Evolutionary conservation across 2,113 vertebrate species (phyloP).

Genomic region (Ctenodactylus gundi): DNA sequence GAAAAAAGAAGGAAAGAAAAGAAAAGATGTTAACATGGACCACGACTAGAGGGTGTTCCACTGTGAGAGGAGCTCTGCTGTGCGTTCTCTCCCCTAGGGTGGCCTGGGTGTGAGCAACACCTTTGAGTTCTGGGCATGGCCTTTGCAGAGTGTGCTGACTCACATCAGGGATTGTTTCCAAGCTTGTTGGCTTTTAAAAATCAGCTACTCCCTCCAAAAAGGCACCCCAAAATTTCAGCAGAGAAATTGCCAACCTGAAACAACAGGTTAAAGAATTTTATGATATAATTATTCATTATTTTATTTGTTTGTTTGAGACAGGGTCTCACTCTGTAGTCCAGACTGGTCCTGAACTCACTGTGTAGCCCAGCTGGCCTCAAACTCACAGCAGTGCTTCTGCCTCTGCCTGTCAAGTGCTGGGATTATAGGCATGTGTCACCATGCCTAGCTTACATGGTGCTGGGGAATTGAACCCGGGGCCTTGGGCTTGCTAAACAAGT

Average conservation of each 20-base stretch:
- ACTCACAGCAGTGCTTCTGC: too few species aligned
- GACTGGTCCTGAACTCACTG: too few species aligned
- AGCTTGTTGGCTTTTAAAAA: conserved; percentile 20
- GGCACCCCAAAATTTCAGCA: background rate
- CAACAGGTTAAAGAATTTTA: conserved; percentile 27
- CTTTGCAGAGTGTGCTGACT: background rate
- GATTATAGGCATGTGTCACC: too few species aligned
- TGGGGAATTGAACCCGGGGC: too few species aligned
- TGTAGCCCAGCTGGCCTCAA: too few species aligned
- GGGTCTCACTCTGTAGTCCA: too few species aligned
- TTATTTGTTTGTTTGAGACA: too few species aligned
- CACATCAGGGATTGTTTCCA: background rate
- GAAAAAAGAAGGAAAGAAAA: too few species aligned
- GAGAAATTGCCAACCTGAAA: background rate
- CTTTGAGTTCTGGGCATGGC: background rate
- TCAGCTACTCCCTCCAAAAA: background rate
- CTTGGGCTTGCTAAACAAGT: too few species aligned
- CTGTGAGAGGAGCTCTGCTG: background rate
- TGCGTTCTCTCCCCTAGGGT: background rate
- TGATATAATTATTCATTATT: too few species aligned
- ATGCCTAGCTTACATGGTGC: too few species aligned
- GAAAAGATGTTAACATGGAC: conserved; percentile 40
- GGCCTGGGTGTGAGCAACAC: conserved; percentile 9
- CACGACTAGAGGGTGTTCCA: background rate
- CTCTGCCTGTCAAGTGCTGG: too few species aligned